Base-by-base conservation (phyloP, 2,888 invertebrate species). In the Clanis bilineata region DNA sequence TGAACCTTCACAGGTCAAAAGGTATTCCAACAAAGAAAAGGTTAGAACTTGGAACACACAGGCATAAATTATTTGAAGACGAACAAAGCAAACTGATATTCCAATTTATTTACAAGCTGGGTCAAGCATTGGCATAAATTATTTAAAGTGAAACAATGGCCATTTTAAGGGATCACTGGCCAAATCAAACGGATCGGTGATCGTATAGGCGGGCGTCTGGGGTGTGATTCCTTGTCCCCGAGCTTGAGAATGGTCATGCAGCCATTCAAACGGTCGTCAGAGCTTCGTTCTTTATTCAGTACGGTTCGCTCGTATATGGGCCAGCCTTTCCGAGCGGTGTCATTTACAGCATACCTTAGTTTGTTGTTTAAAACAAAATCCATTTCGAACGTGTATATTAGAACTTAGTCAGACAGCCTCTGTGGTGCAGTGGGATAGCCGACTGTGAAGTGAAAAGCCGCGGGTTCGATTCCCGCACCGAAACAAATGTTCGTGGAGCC, bases 181-280 rank as follows among this genome's bases (percentile, higher is more conserved):
- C 23, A 32, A 51, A 51, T 51, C 28, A 51, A 51, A 51, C 51
- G 51, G 51, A n/a, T 36, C 25, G 32, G 12, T 32, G 36, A 57
- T 57, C 28, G 43, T 32, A 44, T 23, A 57, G 23, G 23, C 45
- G 23, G 10, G 32, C 32, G 32, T 18, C 51, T 28, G 2, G 51
- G 51, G 51, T 51, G 32, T 51, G 32, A 51, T 51, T 51, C 28
- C 32, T 32, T 51, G 51, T 51, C 32, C 51, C 32, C 28, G 18
- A 51, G 51, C 18, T 51, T 23, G 25, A 21, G 51, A 51, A 51
- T 51, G 18, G 51, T 51, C 38, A 47, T 58, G 36, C 54, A 41
- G 32, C 60, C 39, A 57, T 56, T 59, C 56, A 56, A 47, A 56
- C 57, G 41, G 36, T 57, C 43, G 43, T 57, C 36, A 21, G 44